These are phyloP conservation scores for Hoplodrina blanda DNA, from an alignment of 2,888 invertebrate genomes.

Conservation along the genomic window DNA sequence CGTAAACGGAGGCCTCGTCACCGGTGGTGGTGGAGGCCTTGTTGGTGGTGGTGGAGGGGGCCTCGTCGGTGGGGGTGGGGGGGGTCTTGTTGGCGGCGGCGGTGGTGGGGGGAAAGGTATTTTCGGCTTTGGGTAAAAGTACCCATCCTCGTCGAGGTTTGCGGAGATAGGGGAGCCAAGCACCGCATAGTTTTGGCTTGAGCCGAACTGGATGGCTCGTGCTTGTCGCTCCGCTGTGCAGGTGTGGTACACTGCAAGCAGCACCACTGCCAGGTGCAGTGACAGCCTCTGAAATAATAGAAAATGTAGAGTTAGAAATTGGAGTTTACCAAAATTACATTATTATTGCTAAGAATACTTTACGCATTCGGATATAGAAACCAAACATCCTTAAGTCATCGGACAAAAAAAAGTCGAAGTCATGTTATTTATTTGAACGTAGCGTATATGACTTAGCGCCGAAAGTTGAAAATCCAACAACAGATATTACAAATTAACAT, in stretches of 20 bases:
- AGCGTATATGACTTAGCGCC: no score
- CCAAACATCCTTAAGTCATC: neutral
- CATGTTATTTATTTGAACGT: neutral
- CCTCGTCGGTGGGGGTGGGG: conserved; percentile 48
- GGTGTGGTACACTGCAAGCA: conserved; percentile 83
- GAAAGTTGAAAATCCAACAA: no score
- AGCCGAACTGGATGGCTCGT: conserved; percentile 80
- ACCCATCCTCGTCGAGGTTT: conserved; percentile 84
- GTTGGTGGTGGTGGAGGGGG: conserved; percentile 40
- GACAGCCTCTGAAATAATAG: conserved; percentile 85
- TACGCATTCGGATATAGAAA: no score
- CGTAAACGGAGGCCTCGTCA: conserved; percentile 52
- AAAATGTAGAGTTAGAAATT: conserved; percentile 20
- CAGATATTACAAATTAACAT: no score
- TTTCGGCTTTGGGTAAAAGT: conserved; percentile 86
- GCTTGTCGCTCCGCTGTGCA: conserved; percentile 78
- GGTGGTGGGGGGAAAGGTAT: conserved; percentile 83
- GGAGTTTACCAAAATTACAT: no score
- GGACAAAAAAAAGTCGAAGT: neutral
- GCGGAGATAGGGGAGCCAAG: conserved; percentile 82
- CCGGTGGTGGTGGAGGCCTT: conserved; percentile 55
- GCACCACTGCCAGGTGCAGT: conserved; percentile 85
- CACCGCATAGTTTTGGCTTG: conserved; percentile 84
- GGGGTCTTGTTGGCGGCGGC: conserved; percentile 56
- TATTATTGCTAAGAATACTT: no score